These are phyloP conservation scores for Drosophila rhopaloa DNA, from an alignment of 1,140 invertebrate species.

Conservation along the genomic window DNA sequence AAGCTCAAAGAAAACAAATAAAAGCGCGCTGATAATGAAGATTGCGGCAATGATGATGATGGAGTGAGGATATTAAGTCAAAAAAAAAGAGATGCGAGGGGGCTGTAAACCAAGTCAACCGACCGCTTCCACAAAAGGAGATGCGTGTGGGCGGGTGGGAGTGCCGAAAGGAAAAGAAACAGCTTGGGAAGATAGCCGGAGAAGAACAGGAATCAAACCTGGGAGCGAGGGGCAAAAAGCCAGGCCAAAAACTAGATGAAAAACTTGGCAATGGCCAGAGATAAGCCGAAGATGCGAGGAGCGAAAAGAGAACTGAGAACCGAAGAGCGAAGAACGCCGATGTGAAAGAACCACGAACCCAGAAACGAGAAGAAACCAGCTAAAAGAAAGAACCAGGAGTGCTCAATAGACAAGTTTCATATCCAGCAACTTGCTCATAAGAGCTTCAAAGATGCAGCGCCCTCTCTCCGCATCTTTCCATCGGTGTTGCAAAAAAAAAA, in stretches of 20 bases:
- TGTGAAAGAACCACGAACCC: constrained; percentile 4
- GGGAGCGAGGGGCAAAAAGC: constrained; percentile 14
- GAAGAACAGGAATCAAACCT: constrained; percentile 37
- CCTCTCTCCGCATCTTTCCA: constrained; percentile 4
- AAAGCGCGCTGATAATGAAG: constrained; percentile 17
- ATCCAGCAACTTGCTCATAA: constrained; percentile 42
- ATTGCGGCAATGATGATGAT: constrained; percentile 24
- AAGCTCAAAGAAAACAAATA: constrained; percentile 12
- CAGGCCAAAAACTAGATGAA: constrained; percentile 69
- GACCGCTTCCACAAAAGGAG: constrained; percentile 45
- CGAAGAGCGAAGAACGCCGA: constrained; percentile 13
- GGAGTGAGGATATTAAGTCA: constrained; percentile 17
- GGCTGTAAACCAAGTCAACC: constrained; percentile 39
- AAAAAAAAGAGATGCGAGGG: background rate
- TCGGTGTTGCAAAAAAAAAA: constrained; percentile 3
- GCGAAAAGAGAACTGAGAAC: constrained; percentile 15
- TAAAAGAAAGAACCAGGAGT: constrained; percentile 32
- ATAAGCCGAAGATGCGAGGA: constrained; percentile 51
- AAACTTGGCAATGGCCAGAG: constrained; percentile 66
- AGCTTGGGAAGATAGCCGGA: constrained; percentile 7
- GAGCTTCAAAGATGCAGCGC: constrained; percentile 43
- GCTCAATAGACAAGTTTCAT: constrained; percentile 72
- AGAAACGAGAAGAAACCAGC: constrained; percentile 32
- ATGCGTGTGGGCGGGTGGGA: constrained; percentile 70
- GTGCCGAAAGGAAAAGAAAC: constrained; percentile 17